Evolutionary conservation across 1,140 invertebrate genomes (phyloP).

Genomic region (Nephotettix cincticeps): DNA sequence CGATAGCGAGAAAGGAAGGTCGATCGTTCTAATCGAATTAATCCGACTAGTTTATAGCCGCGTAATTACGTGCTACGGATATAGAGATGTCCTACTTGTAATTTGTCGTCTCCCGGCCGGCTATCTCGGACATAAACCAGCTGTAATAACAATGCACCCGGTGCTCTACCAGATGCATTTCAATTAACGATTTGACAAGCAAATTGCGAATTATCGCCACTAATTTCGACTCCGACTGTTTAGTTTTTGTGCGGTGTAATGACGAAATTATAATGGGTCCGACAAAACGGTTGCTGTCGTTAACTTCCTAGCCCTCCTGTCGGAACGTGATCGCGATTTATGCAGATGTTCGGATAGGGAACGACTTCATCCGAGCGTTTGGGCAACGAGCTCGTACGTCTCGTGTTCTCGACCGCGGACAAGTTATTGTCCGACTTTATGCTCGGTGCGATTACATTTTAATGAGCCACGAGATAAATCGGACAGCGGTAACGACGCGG

Average conservation of each 20-base stretch:
- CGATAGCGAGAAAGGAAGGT: slow-evolving; percentile 13
- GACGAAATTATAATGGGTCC: slow-evolving; percentile 6
- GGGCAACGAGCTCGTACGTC: neutral
- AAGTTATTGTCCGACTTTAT: neutral
- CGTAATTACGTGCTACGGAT: slow-evolving; percentile 15
- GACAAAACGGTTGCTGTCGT: neutral
- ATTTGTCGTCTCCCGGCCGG: neutral
- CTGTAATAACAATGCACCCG: slow-evolving; percentile 11
- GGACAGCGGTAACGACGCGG: neutral
- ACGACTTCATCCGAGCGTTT: slow-evolving; percentile 10
- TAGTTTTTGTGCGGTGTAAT: slow-evolving; percentile 8
- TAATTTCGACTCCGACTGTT: slow-evolving; percentile 6
- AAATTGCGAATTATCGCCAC: slow-evolving; percentile 16
- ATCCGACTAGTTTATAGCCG: neutral
- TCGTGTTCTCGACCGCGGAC: neutral
- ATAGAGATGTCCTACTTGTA: slow-evolving; percentile 17
- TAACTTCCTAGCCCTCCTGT: neutral
- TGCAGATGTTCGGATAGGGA: neutral
- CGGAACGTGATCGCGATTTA: neutral
- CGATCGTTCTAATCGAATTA: slow-evolving; percentile 18
- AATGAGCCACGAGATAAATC: neutral
- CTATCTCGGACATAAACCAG: slow-evolving; percentile 11
- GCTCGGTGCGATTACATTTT: slow-evolving; percentile 8
- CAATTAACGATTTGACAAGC: slow-evolving; percentile 16
- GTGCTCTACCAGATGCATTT: slow-evolving; percentile 18